Evolutionary conservation across 2,888 invertebrate species (phyloP).

Genomic region (Hydriomena furcata): DNA sequence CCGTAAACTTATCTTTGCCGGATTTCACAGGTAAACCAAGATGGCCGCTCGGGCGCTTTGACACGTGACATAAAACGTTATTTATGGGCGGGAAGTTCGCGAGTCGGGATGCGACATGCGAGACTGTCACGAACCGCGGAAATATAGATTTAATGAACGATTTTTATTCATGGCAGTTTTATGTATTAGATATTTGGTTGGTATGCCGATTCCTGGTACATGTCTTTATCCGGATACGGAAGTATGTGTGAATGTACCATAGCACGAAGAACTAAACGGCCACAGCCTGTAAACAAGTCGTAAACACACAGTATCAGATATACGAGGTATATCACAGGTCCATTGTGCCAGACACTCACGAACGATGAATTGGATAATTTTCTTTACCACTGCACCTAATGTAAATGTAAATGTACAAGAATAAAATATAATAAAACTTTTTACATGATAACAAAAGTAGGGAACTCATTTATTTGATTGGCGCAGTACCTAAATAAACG

Average conservation of each 20-base stretch:
- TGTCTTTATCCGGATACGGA: slow-evolving; percentile 22
- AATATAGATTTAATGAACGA: slow-evolving; percentile 65
- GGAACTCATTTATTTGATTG: no score
- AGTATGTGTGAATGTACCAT: slow-evolving; percentile 2
- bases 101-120: slow-evolving; percentile 75
- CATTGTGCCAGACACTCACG: no score
- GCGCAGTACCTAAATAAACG: not conserved
- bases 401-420: no score
- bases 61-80: slow-evolving; percentile 79
- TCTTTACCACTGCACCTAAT: no score
- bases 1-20: slow-evolving; percentile 50
- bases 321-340: no score
- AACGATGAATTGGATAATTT: no score
- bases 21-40: slow-evolving; percentile 63
- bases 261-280: slow-evolving; percentile 1
- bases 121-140: slow-evolving; percentile 75
- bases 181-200: slow-evolving; percentile 52
- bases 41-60: slow-evolving; percentile 66
- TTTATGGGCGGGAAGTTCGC: slow-evolving; percentile 78
- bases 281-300: slow-evolving; percentile 2
- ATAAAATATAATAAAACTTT: no score
- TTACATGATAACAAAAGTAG: no score
- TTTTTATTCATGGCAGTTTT: slow-evolving; percentile 76
- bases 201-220: slow-evolving; percentile 24
- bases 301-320: not conserved